Base-by-base conservation (phyloP, 2,797 vertebrate genomes). In the Centroberyx gerrardi region DNA sequence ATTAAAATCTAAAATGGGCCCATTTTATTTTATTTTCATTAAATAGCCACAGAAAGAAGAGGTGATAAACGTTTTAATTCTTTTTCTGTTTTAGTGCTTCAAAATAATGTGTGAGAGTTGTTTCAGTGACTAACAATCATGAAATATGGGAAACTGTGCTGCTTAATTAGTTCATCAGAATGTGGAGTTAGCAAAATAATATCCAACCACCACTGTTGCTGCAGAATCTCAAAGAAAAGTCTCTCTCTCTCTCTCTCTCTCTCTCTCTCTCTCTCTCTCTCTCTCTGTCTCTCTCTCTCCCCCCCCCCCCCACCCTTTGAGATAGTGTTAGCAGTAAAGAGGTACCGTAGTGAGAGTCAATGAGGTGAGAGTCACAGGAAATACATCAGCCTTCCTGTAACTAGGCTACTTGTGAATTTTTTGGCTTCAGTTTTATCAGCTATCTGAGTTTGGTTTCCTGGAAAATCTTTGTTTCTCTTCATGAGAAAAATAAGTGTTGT, bases 281-380 rank as follows among this genome's bases (percentile, higher is more conserved):
- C 31, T 33, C 31, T 33, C 31, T 33, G 1, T 33, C 31, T 33
- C 31, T 33, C 31, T 33, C 31, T 33, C 31, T 33, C 8, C 8
- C 8, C 8, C 42, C 8, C 42, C 1, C 42, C 1, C 22, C 22
- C 1, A 22, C 1, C 22, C 22, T 22, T 22, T 22, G 22, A 22
- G 22, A 22, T 22, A 22, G 22, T 22, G 22, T 22, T 22, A 22
- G 22, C 22, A 22, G 22, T 22, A 22, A 22, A 22, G 22, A 22
- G 22, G 22, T n/a, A n/a, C n/a, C 5, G 5, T 33, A 33, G 31
- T 33, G 3, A 33, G 86, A 90, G 68, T 63, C 22, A 55, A 18
- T 55, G 48, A 74, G 28, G 48, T 68, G 12, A 38, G 33, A 61
- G 54, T 1, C n/a, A 74, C 78, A 83, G 87, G 79, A 89, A 86